phyloP scores from a whole-genome alignment of 2,888 invertebrate species.

The Chymomyza fuscimana region DNA sequence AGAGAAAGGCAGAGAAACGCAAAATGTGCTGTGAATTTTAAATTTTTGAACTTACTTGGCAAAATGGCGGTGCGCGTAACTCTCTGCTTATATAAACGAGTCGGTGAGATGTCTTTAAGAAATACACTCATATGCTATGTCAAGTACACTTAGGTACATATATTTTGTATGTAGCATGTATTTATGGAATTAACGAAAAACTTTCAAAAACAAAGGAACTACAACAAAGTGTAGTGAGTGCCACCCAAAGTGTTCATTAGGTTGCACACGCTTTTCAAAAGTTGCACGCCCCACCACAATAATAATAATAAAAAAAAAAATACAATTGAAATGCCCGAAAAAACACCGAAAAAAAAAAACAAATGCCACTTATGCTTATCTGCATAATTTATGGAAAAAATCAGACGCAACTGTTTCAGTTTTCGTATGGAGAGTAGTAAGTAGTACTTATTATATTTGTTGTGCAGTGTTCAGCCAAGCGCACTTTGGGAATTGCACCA shows the following conservation, averaged over 20 bases:
- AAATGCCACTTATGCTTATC: constrained; percentile 66
- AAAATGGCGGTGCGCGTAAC: constrained; percentile 9
- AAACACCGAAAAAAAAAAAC: constrained; percentile 36
- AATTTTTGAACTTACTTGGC: constrained; percentile 35
- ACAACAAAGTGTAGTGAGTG: not conserved
- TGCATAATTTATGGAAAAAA: constrained; percentile 73
- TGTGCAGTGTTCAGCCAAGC: constrained; percentile 40
- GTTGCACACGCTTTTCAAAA: constrained; percentile 39
- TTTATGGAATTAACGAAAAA: not conserved
- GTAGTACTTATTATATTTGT: constrained; percentile 3
- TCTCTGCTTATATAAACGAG: constrained; percentile 53
- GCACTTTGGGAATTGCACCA: constrained; percentile 70
- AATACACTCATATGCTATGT: not conserved
- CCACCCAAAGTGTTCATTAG: constrained; percentile 54
- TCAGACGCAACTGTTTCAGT: constrained; percentile 57
- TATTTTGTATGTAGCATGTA: not conserved
- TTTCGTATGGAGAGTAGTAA: not conserved
- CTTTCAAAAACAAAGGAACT: not conserved
- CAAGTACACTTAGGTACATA: not conserved
- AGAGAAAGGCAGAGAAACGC: constrained; percentile 31
- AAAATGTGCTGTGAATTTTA: constrained; percentile 75
- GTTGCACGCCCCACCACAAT: constrained; percentile 32
- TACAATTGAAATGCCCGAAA: constrained; percentile 55
- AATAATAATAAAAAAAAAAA: constrained; percentile 24
- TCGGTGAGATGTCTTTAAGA: not conserved